Evolutionary conservation across 1,140 invertebrate genomes (phyloP), one percentile per base, ranked within the genome.

Genomic region (Bicyclus anynana): DNA sequence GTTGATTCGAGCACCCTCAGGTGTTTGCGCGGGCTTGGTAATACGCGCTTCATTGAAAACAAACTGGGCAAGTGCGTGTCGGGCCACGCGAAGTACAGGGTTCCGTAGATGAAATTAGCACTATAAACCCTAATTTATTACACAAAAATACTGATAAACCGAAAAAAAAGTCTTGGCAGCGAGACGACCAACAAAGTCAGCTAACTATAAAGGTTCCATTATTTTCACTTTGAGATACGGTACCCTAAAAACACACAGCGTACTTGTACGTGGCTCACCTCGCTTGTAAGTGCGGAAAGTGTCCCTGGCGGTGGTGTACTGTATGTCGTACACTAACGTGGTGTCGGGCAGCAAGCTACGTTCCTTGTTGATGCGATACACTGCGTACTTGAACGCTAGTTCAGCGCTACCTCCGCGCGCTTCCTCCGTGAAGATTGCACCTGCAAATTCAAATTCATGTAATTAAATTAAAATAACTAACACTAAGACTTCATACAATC

Each of bases 211-310:
- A n/a, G n/a, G n/a, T n/a, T n/a, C n/a, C n/a, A n/a, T n/a, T n/a
- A n/a, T n/a, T n/a, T n/a, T n/a, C n/a, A n/a, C n/a, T n/a, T n/a
- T n/a, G n/a, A n/a, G n/a, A n/a, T n/a, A n/a, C n/a, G n/a, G n/a
- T n/a, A n/a, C n/a, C n/a, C n/a, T n/a, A 26, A 26, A 26, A 26
- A 3, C 7, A 26, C 38, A 14, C 2, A 37, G 3, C 33, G 3
- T 12, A 17, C n/a, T n/a, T n/a, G n/a, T n/a, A n/a, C n/a, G n/a
- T 2, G 5, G 49, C 80, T 79, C 87, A 97, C 96, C 96, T 93
- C 95, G 96, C 77, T 97, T 97, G 7, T 95, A 94, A n/a, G 95
- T 94, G 67, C 94, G 91, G 81, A 98, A 98, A 18, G 95, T 96
- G 85, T 98, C 96, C 50, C 92, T 91, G 0, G 77, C 69, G 6